Evolutionary conservation across 64 coral and sea anemone genomes (phyloP).

Genomic region (Pocillopora damicornis): DNA sequence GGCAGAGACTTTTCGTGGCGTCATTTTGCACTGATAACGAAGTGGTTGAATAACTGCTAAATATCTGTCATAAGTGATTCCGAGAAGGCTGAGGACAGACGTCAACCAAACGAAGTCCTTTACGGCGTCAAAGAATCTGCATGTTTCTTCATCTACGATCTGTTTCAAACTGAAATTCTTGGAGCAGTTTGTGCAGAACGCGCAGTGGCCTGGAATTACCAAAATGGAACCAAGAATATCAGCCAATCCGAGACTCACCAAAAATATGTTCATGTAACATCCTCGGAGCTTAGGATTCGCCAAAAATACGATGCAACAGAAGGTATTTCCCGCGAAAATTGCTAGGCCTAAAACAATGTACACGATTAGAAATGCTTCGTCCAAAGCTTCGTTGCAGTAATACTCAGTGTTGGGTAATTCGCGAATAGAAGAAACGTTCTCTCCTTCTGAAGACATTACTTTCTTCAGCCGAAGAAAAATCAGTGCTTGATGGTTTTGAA

Average conservation of each 20-base stretch:
- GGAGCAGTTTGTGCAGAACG: slow-evolving; percentile 52
- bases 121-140: slow-evolving; percentile 40
- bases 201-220: slow-evolving; percentile 53
- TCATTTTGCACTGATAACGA: slow-evolving; percentile 47
- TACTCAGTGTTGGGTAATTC: neutral
- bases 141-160: slow-evolving; percentile 11
- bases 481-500: no score
- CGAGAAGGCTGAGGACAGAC: slow-evolving; percentile 44
- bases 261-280: slow-evolving; percentile 63
- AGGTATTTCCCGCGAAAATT: slow-evolving; percentile 52
- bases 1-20: slow-evolving; percentile 1
- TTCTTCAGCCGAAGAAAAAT: neutral
- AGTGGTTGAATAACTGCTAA: slow-evolving; percentile 62
- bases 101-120: slow-evolving; percentile 59
- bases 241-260: slow-evolving; percentile 42
- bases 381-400: neutral
- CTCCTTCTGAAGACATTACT: neutral
- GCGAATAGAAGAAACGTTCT: neutral
- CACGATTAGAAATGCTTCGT: slow-evolving; percentile 25
- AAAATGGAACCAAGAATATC: slow-evolving; percentile 44
- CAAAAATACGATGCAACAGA: slow-evolving; percentile 35
- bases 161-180: neutral
- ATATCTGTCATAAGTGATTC: slow-evolving; percentile 65
- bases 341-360: slow-evolving; percentile 25
- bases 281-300: slow-evolving; percentile 23